Percentiles rank a stretch among this genome's conserved stretches.
Evolutionary conservation across 2,113 vertebrate genomes (phyloP).

Genomic region (Cheirogaleus medius): DNA sequence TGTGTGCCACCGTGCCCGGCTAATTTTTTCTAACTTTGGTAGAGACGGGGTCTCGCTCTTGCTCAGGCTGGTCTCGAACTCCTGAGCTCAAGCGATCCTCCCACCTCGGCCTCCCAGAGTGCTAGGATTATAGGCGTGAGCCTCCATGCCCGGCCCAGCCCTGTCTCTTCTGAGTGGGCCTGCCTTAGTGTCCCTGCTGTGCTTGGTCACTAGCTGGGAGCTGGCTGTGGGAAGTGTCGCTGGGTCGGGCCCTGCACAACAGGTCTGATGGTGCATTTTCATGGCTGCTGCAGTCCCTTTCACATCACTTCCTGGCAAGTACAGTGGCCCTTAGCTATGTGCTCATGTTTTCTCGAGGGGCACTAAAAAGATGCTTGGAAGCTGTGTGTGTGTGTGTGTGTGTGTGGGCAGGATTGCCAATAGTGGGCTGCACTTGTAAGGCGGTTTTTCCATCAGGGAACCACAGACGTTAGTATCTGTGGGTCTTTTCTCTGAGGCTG

Average conservation of each 20-base stretch:
- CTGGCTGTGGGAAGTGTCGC: neutral
- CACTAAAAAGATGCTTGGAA: neutral
- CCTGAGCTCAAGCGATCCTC: too few relatives aligned
- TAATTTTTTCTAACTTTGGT: too few relatives aligned
- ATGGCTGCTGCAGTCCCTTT: neutral
- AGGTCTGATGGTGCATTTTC: neutral
- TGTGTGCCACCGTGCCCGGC: too few relatives aligned
- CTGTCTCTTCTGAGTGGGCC: fast-evolving
- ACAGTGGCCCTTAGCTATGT: neutral
- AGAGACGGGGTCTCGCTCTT: too few relatives aligned
- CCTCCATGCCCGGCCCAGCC: too few relatives aligned
- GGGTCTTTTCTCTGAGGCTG: neutral
- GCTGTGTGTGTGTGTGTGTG: neutral
- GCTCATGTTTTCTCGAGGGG: neutral
- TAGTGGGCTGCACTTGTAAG: neutral
- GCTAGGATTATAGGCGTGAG: too few relatives aligned
- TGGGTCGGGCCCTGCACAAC: neutral
- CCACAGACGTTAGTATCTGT: neutral
- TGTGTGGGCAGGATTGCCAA: neutral
- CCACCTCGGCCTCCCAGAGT: too few relatives aligned
- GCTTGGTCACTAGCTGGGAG: neutral
- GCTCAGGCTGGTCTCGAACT: too few relatives aligned
- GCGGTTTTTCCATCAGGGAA: neutral
- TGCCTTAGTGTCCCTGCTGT: neutral
- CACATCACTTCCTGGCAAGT: neutral